These are phyloP conservation scores for Clarias platycephalus DNA, from an alignment of 2,797 vertebrate genomes.

Conservation along the genomic window DNA sequence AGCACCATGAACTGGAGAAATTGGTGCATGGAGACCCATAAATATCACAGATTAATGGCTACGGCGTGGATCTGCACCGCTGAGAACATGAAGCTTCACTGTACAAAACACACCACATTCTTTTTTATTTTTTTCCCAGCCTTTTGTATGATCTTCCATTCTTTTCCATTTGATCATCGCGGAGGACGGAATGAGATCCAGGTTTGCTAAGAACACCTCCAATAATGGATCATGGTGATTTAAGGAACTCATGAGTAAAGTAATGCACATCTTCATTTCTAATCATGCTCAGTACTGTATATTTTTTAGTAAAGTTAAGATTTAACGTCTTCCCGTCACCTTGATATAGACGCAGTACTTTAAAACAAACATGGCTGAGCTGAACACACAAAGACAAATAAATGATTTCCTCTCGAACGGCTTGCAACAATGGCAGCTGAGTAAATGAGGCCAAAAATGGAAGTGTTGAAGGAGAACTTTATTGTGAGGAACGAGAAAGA, in stretches of 20 bases:
- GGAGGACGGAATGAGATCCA: background rate
- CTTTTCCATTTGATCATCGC: conserved; percentile 25
- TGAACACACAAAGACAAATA: conserved; percentile 60
- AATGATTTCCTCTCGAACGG: conserved; percentile 52
- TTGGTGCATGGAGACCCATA: conserved; percentile 36
- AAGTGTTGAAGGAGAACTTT: conserved; percentile 50
- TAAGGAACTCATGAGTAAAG: conserved; percentile 22
- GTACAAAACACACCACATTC: background rate
- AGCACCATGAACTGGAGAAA: conserved; percentile 17
- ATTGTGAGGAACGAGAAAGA: conserved; percentile 37
- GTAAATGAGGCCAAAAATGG: conserved; percentile 35
- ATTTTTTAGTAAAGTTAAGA: conserved; percentile 40
- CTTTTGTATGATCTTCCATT: background rate
- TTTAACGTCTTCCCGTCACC: conserved; percentile 41
- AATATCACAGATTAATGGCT: conserved; percentile 39
- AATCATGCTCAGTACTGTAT: conserved; percentile 36
- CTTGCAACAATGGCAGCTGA: conserved; percentile 43
- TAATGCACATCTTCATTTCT: conserved; percentile 23
- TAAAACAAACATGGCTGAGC: conserved; percentile 58
- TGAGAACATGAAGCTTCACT: conserved; percentile 1
- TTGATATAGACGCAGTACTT: conserved; percentile 43
- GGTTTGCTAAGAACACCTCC: conserved; percentile 17
- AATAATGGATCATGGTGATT: conserved; percentile 33
- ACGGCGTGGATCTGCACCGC: background rate
- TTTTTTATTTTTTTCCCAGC: conserved; percentile 13